These are phyloP conservation scores for Idaea aversata DNA, from an alignment of 2,888 invertebrate species.

Conservation along the genomic window DNA sequence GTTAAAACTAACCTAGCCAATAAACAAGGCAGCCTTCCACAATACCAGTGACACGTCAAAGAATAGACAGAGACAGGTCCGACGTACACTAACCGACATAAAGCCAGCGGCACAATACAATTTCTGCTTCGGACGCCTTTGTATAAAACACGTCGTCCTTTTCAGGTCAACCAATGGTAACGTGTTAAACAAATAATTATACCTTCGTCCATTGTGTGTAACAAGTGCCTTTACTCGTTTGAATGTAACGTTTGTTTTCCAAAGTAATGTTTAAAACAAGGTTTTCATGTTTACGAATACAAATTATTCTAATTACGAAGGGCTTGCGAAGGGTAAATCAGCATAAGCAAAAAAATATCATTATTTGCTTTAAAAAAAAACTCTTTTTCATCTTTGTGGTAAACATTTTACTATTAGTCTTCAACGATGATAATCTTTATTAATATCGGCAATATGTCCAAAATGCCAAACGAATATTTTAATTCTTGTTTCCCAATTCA, in stretches of 20 bases:
- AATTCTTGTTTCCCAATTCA: not conserved
- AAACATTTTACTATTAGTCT: not conserved
- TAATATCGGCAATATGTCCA: not conserved
- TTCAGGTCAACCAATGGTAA: conserved; percentile 71
- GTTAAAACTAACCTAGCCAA: conserved; percentile 11
- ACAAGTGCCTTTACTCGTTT: conserved; percentile 9
- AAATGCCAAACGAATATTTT: not conserved
- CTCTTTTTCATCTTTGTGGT: too few species aligned
- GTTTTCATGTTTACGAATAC: too few species aligned
- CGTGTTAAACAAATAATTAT: conserved; percentile 67
- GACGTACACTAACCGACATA: conserved; percentile 50
- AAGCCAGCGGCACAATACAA: conserved; percentile 65
- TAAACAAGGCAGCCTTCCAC: conserved; percentile 27
- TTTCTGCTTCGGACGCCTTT: conserved; percentile 66
- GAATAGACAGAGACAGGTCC: conserved; percentile 52
- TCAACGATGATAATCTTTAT: not conserved
- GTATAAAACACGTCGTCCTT: conserved; percentile 64
- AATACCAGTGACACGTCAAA: conserved; percentile 60
- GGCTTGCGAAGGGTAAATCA: too few species aligned
- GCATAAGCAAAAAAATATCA: too few species aligned
- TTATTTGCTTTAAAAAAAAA: too few species aligned
- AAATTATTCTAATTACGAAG: too few species aligned
- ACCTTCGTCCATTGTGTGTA: conserved; percentile 45
- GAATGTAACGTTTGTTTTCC: not conserved
- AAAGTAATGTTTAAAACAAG: not conserved